Evolutionary conservation across 2,113 vertebrate genomes (phyloP), one percentile per base, ranked within the genome.

Genomic region (Notothenia coriiceps): DNA sequence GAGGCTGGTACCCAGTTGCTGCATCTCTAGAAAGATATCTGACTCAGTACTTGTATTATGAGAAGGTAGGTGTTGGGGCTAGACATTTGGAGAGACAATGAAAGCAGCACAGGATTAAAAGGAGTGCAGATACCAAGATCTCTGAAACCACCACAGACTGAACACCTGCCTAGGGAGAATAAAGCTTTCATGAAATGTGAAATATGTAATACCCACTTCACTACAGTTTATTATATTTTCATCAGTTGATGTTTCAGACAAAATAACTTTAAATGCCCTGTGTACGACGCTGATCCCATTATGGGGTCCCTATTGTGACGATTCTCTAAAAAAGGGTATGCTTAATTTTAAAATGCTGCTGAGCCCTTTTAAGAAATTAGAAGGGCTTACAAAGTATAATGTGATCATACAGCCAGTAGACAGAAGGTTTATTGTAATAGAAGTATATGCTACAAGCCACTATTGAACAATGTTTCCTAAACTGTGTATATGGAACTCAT

Each of bases 71-170:
- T 6, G 6, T 43, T 54, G 5, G 29, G 55, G 13, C 13, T 4
- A 2, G 5, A 67, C 29, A 50, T 70, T 69, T 64, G 22, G 2
- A 54, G 25, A 50, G 64, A 54, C 10, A 47, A 13, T 73, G 47
- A 33, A 18, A 60, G 51, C n/a, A 70, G 50, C 33, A 49, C 2
- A 15, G 52, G 22, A 56, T 61, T 47, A 5, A 63, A 64, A 18
- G 35, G 20, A 63, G 20, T 64, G 18, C 56, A 40, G 49, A 82
- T 67, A 83, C 64, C 57, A 75, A 81, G 82, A 79, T 52, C 35
- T 40, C 35, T 40, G 35, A 40, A 40, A 7, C 35, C 35, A 40
- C 35, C 35, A 40, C 35, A 40, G 17, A 66, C 9, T 29, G 60
- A 51, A 50, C 43, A 57, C 12, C 22, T 61, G 51, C 44, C 60